Evolutionary conservation across 2,797 vertebrate species (phyloP).

Genomic region (Gambusia yucatana): DNA sequence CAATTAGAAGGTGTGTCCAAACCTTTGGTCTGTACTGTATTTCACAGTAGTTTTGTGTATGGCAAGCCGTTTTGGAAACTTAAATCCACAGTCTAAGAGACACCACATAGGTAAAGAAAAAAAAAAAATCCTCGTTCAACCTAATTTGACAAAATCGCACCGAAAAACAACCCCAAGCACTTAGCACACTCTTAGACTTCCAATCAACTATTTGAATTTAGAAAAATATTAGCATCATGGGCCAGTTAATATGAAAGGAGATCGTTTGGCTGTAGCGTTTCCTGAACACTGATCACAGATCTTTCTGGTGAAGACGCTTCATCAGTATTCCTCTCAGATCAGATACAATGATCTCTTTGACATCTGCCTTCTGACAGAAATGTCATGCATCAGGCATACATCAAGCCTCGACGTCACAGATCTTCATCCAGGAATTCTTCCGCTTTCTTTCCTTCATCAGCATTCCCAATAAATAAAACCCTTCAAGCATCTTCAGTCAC

Average conservation of each 20-base stretch:
- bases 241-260: conserved; percentile 2
- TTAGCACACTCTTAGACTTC: neutral
- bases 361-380: neutral
- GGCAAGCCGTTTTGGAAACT: neutral
- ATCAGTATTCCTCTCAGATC: neutral
- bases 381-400: neutral
- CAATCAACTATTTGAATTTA: neutral
- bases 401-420: neutral
- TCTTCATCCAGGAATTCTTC: neutral
- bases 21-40: neutral
- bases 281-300: conserved; percentile 34
- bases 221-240: neutral
- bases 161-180: neutral
- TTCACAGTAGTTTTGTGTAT: conserved; percentile 42
- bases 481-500: neutral
- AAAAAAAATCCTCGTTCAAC: neutral
- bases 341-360: conserved; percentile 13
- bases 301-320: neutral
- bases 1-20: too few relatives aligned
- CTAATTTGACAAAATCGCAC: neutral
- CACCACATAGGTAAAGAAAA: conserved; percentile 16
- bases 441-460: neutral
- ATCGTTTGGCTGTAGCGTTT: neutral
- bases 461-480: neutral
- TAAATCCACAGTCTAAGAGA: conserved; percentile 14